Base-by-base conservation (phyloP, 2,113 vertebrate species). In the Poeciliopsis prolifica region DNA sequence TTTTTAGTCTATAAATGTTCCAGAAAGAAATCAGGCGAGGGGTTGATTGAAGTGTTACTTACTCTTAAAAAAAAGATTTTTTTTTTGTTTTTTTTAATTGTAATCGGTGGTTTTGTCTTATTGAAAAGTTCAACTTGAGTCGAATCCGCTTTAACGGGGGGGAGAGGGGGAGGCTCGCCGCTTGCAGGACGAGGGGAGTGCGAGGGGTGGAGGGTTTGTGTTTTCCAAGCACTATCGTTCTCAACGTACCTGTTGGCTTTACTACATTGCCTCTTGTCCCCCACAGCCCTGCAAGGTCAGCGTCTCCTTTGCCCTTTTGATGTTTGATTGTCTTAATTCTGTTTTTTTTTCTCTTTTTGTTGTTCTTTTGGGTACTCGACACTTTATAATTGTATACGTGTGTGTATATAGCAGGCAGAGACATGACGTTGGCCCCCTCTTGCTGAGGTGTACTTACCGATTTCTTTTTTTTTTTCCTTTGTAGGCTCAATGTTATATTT, bases 321-420 rank as follows among this genome's bases (percentile, higher is more conserved):
- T 87, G 86, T 93, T 89, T 42, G 40, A 42, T 42, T 48, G 92
- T 94, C 92, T 93, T 94, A 92, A 92, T 87, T 91, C 83, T 64
- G 64, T n/a, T 48, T 14, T 72, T 63, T 62, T 54, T 63, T 90
- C 2, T 92, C 90, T 92, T 78, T 93, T 93, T 89, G 93, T 89
- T 89, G 93, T 89, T 93, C 90, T 92, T 94, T 95, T 78, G 94
- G 95, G 94, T 95, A 95, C 95, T 94, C 95, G 95, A 95, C 95
- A 95, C 94, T 95, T 95, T 95, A 94, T 90, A 92, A 93, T 93
- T 94, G 88, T 92, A 92, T 89, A 92, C 90, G 91, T 94, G 92
- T 94, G 92, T 94, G 92, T 92, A 94, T 94, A 94, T 91, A 90
- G 91, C 92, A 91, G 90, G 90, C 91, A 91, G 91, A 58, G 86